Base-by-base conservation (phyloP, 35 echinoderm and acorn worm species). In the Diadema setosum region DNA sequence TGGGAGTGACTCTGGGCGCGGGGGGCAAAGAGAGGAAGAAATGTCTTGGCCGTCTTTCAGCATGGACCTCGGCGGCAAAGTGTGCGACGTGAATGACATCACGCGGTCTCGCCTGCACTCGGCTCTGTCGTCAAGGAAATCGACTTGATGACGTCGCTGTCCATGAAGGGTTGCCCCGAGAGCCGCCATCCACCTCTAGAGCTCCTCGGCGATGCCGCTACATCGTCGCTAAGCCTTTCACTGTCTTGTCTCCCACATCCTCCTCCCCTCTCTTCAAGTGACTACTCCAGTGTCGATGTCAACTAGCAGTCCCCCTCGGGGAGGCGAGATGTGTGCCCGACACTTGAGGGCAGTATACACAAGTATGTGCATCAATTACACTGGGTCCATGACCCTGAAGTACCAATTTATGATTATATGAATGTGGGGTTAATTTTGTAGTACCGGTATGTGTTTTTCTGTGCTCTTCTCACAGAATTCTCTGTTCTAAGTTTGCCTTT, bases 81-180 rank as follows among this genome's bases (percentile, higher is more conserved):
- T n/a, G n/a, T n/a, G n/a, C n/a, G n/a, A n/a, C n/a, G n/a, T n/a
- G 63, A 26, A 67, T 67, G 63, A 67, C 63, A 67, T 67, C 63
- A 67, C 63, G 20, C 56, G 57, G 30, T 25, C 63, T 67, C 5
- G 63, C 37, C 25, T 16, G 63, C 63, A 67, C 63, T 67, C 37
- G 63, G 63, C 63, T 33, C 27, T 67, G 63, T 67, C 63, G 63
- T 67, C 63, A 67, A 67, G 63, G 63, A 67, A 67, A 67, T 67
- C 63, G 27, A 67, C 63, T 67, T 34, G 27, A 67, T 67, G 63
- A 67, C 63, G 63, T 67, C 27, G 30, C 37, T 33, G 63, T 67
- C 63, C 37, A 34, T 4, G 9, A 34, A 67, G 63, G 63, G 63
- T 33, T 67, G 63, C 25, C 63, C 30, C 30, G 12, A 14, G 37